A percentile compares a stretch with the other conserved stretches of the same genome.
Conservation (phyloP, 2,888 invertebrate species). For the Lysandra coridon region DNA sequence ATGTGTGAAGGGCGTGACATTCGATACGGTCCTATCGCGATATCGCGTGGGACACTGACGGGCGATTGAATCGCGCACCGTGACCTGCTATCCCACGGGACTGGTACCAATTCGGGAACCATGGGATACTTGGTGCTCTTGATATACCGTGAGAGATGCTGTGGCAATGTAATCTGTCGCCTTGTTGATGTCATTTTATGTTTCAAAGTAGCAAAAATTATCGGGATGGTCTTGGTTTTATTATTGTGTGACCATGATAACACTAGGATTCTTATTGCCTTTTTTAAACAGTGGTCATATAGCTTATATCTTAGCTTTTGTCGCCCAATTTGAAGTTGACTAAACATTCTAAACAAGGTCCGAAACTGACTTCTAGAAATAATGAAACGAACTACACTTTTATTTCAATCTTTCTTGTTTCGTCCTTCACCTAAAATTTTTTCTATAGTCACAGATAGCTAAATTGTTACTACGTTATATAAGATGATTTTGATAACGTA, state of each 20-base stretch:
- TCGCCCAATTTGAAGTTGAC: too few relatives aligned
- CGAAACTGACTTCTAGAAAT: too few relatives aligned
- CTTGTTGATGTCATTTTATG: neutral
- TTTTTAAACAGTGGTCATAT: too few relatives aligned
- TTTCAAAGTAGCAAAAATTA: neutral
- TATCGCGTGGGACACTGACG: slow-evolving; percentile 57
- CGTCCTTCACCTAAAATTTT: neutral
- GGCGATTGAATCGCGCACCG: slow-evolving; percentile 58
- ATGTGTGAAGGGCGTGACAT: slow-evolving; percentile 58
- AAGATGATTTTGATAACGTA: neutral
- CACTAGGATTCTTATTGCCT: too few relatives aligned
- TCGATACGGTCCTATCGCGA: slow-evolving; percentile 57
- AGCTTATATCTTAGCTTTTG: too few relatives aligned
- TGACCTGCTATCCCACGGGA: slow-evolving; percentile 56
- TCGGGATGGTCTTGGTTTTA: neutral
- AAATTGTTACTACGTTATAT: too few relatives aligned
- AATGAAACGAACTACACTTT: too few relatives aligned
- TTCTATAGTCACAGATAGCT: too few relatives aligned
- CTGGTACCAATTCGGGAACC: slow-evolving; percentile 44
- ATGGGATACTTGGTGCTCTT: slow-evolving; percentile 30
- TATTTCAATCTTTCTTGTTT: too few relatives aligned
- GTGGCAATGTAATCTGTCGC: neutral
- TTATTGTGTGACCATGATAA: too few relatives aligned
- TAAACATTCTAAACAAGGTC: too few relatives aligned
- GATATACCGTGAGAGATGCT: slow-evolving; percentile 4